Evolutionary conservation across 2,113 vertebrate genomes (phyloP), one percentile per base, ranked within the genome.

Genomic region (Myrmecophaga tridactyla): DNA sequence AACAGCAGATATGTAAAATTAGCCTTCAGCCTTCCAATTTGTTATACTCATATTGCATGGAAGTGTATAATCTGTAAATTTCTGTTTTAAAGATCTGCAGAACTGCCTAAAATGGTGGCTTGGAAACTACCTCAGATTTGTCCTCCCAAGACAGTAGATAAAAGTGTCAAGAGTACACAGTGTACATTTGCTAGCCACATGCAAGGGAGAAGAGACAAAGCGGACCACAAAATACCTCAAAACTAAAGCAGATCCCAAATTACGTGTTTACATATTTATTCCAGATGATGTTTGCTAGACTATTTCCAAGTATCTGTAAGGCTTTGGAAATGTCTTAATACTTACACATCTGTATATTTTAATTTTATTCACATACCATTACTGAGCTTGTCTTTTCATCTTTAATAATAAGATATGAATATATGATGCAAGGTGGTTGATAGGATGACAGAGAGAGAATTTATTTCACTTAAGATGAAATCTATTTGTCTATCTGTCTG

Each of bases 1-100:
- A 75, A 72, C 48, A 63, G 80, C 5, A 85, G 31, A 51, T 63
- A 51, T 11, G 18, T 92, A 96, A 94, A 94, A 86, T 89, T 90
- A 94, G 43, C 39, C 18, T 39, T 95, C 21, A 34, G 12, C 6
- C 25, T 86, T 96, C 69, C 8, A 62, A 43, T 29, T 82, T 92
- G 36, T 94, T 90, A 73, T 76, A 86, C 8, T 81, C 60, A 56
- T 48, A 58, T 46, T 70, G 11, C 73, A 63, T 56, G 8, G 41
- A 67, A 53, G 39, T 80, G 1, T 4, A 31, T 72, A 67, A 80
- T 41, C 27, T 89, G 0, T 88, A 87, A 89, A 70, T 39, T 69
- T 94, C 21, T 63, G 6, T 85, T 85, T 76, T 53, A 87, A 90
- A 80, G 39, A n/a, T 80, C 83, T 80, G 10, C 2, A 53, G 20